Percentiles rank a stretch among this genome's conserved stretches.
These are phyloP conservation scores for Phrynosoma platyrhinos DNA, from an alignment of 2,113 vertebrate genomes.

Conservation along the genomic window DNA sequence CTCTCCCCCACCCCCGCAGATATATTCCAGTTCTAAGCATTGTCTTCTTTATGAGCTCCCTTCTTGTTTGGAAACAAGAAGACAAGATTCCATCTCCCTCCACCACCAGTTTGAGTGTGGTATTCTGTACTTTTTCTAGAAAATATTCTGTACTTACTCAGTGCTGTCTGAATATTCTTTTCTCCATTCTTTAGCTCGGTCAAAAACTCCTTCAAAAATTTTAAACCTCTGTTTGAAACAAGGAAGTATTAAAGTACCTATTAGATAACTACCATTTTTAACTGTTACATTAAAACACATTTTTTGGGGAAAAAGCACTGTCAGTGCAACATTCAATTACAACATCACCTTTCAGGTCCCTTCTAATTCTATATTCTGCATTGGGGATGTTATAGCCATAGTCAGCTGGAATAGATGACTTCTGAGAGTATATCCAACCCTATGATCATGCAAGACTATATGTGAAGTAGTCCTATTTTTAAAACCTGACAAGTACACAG, in stretches of 20 bases:
- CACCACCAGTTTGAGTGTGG: background rate
- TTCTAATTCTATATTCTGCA: background rate
- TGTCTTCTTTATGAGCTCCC: conserved; percentile 15
- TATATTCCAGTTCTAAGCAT: background rate
- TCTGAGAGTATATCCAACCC: background rate
- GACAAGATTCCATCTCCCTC: too few species aligned
- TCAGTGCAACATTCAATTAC: too few species aligned
- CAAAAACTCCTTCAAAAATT: conserved; percentile 96
- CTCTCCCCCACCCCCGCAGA: background rate
- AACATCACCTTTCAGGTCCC: background rate
- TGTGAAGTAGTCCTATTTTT: background rate
- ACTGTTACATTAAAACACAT: background rate
- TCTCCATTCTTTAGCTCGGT: conserved; percentile 88
- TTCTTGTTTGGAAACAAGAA: background rate
- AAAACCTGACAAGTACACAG: too few species aligned
- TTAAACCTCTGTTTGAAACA: conserved; percentile 84
- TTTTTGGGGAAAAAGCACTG: background rate
- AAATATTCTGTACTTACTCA: conserved; percentile 85
- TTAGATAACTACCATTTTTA: background rate
- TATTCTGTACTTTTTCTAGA: background rate
- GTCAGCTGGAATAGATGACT: background rate
- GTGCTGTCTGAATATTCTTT: conserved; percentile 91
- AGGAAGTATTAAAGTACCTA: conserved; percentile 7
- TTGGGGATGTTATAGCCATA: too few species aligned
- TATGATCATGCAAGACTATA: background rate